Conservation (phyloP, 2,113 vertebrate genomes). For the Gallinago jamesoni region DNA sequence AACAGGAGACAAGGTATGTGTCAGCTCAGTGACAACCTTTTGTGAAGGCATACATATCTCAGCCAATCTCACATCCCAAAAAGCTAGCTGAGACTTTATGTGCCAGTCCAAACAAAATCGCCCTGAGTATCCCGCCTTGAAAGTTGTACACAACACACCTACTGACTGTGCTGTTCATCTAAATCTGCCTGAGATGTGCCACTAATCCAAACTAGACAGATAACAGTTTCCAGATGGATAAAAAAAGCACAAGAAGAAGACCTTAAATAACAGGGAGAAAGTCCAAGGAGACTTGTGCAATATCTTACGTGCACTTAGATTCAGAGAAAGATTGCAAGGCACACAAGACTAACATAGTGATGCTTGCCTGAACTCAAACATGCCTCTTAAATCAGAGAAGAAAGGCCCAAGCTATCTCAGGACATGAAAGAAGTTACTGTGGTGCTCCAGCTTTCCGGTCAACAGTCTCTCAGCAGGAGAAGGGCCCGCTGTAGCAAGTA, state of each 20-base stretch:
- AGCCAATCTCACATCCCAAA: background rate
- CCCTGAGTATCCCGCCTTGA: background rate
- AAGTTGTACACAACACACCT: fast-evolving
- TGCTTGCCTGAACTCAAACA: background rate
- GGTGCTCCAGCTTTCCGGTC: background rate
- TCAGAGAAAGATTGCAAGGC: background rate
- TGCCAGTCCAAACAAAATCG: background rate
- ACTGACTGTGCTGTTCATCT: background rate
- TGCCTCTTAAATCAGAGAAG: background rate
- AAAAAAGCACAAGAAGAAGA: background rate
- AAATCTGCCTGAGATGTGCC: background rate
- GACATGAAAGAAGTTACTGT: background rate
- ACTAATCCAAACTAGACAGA: background rate
- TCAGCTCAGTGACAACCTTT: background rate
- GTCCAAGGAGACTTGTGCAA: background rate
- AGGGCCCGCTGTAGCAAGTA: background rate
- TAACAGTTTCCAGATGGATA: background rate
- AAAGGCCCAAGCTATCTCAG: background rate
- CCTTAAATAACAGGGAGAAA: background rate
- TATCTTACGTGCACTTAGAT: background rate
- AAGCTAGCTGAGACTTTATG: background rate
- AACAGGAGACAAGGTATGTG: fast-evolving
- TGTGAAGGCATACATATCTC: background rate
- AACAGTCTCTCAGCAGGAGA: fast-evolving
- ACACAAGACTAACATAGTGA: background rate